Conservation (phyloP, 2,888 invertebrate genomes). For the Nomada hirtipes region DNA sequence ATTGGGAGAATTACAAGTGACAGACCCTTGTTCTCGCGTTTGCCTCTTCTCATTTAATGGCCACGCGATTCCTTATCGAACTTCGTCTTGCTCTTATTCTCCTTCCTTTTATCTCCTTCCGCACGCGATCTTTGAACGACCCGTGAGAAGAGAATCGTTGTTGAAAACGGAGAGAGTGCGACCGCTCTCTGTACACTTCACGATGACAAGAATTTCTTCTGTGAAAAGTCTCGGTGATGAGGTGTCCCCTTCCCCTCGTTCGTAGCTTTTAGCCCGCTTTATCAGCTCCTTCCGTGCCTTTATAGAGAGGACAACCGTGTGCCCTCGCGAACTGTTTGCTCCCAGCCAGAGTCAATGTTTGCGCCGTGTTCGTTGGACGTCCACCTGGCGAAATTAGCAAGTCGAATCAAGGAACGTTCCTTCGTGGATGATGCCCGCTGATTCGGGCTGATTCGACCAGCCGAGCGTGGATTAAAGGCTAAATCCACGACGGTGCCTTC, state of each 20-base stretch:
- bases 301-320: slow-evolving; percentile 43
- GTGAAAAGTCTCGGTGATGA: slow-evolving; percentile 58
- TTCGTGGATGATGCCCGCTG: slow-evolving; percentile 24
- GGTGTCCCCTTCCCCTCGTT: neutral
- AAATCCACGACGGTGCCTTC: neutral
- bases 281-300: slow-evolving; percentile 48
- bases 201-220: slow-evolving; percentile 5
- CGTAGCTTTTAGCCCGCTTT: slow-evolving; percentile 28
- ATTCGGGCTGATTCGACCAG: slow-evolving; percentile 34
- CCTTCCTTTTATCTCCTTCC: neutral
- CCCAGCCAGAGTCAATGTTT: slow-evolving; percentile 68
- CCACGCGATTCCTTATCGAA: slow-evolving; percentile 19
- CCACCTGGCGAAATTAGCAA: slow-evolving; percentile 67
- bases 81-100: neutral
- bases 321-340: slow-evolving; percentile 55
- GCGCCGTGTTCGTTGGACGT: slow-evolving; percentile 42
- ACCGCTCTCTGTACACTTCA: neutral
- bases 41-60: slow-evolving; percentile 38
- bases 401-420: slow-evolving; percentile 55
- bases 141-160: neutral
- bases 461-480: slow-evolving; percentile 32
- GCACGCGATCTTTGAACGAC: neutral
- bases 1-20: slow-evolving; percentile 51
- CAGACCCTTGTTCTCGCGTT: slow-evolving; percentile 27
- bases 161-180: neutral